Base-by-base conservation (phyloP, 2,113 vertebrate species). In the Aegithalos caudatus region DNA sequence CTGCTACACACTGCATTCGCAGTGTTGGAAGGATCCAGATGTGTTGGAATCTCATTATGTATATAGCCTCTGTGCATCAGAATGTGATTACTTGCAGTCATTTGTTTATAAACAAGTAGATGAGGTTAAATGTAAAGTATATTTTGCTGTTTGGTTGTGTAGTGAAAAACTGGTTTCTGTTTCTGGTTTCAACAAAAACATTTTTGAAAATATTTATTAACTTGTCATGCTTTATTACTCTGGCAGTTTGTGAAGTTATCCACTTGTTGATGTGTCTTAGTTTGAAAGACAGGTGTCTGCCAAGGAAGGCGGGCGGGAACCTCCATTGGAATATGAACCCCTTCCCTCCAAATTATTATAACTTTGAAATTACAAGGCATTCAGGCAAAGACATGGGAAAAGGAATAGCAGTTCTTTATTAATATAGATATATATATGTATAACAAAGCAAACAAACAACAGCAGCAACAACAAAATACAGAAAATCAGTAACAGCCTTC, bases 161-260 rank as follows among this genome's bases (percentile, higher is more conserved):
- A 70, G 33, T n/a, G 35, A 50, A 90, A 92, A 88, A n/a, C 16
- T 77, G 70, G 7, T 28, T 92, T 87, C 64, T 85, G 29, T 53
- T 81, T 88, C 65, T 81, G 47, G 6, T 88, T 91, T 79, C 45
- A 89, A 81, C 56, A 81, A 72, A 88, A 84, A 40, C 3, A 2
- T 74, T 13, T 53, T 88, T 56, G 73, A 91, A 89, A 95, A 76
- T 87, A 87, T 88, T 94, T 94, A 71, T 89, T 76, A 76, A 53
- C 57, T 92, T 95, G 84, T 84, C 81, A 53, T 48, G 29, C 60
- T 66, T 91, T 88, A 51, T 88, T 92, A 48, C 35, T 92, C 7
- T 48, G 74, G 20, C 44, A 61, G 53, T 67, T 86, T 79, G 12
- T 81, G 56, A 84, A 91, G 61, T 84, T 92, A 87, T 45, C 15